These are phyloP conservation scores for Enteromius afrohamiltoni DNA, from an alignment of 2,797 vertebrate species.

Conservation along the genomic window DNA sequence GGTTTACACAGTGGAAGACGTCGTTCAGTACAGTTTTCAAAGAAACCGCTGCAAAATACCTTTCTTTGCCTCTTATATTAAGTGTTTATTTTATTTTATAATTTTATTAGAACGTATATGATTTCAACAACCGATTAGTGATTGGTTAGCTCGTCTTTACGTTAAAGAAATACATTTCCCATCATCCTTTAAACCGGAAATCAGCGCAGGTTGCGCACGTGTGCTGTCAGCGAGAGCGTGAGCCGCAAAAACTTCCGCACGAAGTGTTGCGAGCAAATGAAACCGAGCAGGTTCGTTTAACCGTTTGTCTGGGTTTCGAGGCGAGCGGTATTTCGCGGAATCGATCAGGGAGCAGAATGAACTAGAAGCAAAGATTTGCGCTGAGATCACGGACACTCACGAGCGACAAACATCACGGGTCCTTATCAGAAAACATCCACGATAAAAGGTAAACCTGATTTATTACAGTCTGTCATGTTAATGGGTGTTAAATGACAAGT, in stretches of 20 bases:
- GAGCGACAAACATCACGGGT: background rate
- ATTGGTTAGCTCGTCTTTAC: background rate
- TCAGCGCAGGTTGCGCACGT: conserved; percentile 13
- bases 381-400: background rate
- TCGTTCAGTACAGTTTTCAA: too few species aligned
- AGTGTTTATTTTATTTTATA: background rate
- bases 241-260: background rate
- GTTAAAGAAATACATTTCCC: conserved; percentile 35
- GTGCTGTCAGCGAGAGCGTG: background rate
- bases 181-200: conserved; percentile 40
- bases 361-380: background rate
- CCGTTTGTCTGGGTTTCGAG: background rate
- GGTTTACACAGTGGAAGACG: too few species aligned
- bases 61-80: background rate
- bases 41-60: background rate
- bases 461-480: background rate
- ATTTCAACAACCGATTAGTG: background rate
- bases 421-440: background rate
- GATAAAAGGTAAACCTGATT: background rate
- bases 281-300: background rate
- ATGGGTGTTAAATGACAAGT: background rate
- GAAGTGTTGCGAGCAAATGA: background rate
- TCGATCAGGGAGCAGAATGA: background rate
- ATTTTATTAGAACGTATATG: too few species aligned
- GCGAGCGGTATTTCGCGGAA: background rate